Conservation (phyloP, 2,113 vertebrate genomes). For the Tympanuchus pallidicinctus region DNA sequence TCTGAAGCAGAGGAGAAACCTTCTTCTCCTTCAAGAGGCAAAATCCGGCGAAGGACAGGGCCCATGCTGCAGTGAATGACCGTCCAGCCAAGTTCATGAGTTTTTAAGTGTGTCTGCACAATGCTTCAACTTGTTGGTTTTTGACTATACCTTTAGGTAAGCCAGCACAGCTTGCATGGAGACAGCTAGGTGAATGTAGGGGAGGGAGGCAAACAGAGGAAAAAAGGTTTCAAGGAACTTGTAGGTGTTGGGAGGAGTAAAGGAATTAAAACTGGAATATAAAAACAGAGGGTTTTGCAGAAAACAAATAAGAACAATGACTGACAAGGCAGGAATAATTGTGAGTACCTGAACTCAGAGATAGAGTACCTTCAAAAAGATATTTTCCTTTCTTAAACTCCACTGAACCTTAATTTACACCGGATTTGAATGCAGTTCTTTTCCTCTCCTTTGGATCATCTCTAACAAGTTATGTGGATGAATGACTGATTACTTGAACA, state of each 20-base stretch:
- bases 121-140: background rate
- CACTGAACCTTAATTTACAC: background rate
- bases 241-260: background rate
- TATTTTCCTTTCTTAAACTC: background rate
- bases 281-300: background rate
- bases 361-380: background rate
- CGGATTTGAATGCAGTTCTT: background rate
- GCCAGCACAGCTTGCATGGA: background rate
- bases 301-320: background rate
- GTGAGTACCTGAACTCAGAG: background rate
- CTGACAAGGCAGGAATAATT: background rate
- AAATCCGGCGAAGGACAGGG: accelerated
- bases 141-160: background rate
- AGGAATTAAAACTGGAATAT: background rate
- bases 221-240: background rate
- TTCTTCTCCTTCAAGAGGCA: background rate
- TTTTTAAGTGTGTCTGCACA: background rate
- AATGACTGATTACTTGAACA: background rate
- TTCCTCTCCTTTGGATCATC: background rate
- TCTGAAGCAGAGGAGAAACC: background rate
- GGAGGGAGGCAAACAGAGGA: background rate
- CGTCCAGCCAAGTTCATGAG: background rate
- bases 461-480: background rate
- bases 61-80: background rate
- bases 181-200: background rate